These are phyloP conservation scores for Cebus imitator DNA, from an alignment of 2,113 vertebrate genomes.

Conservation along the genomic window DNA sequence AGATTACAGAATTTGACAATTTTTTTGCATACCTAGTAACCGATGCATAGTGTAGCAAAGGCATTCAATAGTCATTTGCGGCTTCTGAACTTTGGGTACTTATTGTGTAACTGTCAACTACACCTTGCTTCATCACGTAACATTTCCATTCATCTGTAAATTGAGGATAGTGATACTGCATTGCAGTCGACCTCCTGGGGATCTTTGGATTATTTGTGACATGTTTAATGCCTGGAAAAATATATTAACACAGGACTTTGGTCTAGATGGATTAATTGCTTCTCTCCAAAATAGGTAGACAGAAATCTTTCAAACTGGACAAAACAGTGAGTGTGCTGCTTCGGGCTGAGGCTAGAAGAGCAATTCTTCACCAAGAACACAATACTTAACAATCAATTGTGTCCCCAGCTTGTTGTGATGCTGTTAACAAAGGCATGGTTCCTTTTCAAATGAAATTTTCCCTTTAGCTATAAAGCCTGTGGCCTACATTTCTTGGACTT, in stretches of 20 bases:
- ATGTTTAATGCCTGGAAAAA: not conserved
- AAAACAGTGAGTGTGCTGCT: not conserved
- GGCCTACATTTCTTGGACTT: constrained; percentile 27
- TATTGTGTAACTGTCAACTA: not conserved
- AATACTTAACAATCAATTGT: not conserved
- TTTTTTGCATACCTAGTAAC: not conserved
- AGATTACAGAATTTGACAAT: not conserved
- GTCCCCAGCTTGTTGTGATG: not conserved
- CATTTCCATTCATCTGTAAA: not conserved
- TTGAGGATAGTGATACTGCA: not conserved
- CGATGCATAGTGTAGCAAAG: not conserved
- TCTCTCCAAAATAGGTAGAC: not conserved
- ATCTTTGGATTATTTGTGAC: not conserved
- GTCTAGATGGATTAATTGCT: not conserved
- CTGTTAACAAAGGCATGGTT: not conserved
- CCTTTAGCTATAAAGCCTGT: not conserved
- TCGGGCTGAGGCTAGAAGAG: not conserved
- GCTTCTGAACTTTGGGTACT: not conserved
- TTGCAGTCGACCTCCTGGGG: not conserved
- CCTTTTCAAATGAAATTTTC: constrained; percentile 1
- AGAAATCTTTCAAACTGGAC: not conserved
- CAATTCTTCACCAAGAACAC: not conserved
- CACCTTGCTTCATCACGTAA: not conserved
- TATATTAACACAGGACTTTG: constrained; percentile 1
- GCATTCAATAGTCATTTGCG: not conserved